Conservation (phyloP, 2,888 invertebrate genomes). For the Drosophila glabriapex region DNA sequence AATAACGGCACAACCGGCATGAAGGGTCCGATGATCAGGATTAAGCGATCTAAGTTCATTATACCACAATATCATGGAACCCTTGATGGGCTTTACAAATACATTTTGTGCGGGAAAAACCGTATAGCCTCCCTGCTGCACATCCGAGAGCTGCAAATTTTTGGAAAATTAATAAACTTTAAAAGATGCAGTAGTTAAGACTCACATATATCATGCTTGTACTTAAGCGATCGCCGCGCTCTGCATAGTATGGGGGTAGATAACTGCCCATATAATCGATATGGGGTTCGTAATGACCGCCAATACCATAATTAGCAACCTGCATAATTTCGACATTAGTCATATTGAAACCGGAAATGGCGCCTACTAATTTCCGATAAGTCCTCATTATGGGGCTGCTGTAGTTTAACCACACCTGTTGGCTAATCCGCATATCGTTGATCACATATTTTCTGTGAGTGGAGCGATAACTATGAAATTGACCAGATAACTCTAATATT, state of each 20-base stretch:
- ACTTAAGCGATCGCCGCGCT: conserved; percentile 91
- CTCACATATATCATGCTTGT: conserved; percentile 97
- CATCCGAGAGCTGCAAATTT: conserved; percentile 93
- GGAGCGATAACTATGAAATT: conserved; percentile 53
- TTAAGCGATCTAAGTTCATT: conserved; percentile 95
- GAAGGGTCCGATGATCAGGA: conserved; percentile 93
- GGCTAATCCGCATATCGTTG: not conserved
- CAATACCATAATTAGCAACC: conserved; percentile 99
- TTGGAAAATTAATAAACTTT: not conserved
- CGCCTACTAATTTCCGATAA: conserved; percentile 83
- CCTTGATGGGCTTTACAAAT: conserved; percentile 94
- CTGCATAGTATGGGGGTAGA: rapidly evolving
- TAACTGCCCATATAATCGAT: conserved; percentile 90
- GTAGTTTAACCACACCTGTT: conserved; percentile 69
- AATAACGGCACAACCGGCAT: conserved; percentile 98
- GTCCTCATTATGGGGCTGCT: conserved; percentile 33
- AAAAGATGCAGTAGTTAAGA: conserved; percentile 61
- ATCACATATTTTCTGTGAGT: not conserved
- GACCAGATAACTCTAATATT: conserved; percentile 27
- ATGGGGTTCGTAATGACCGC: conserved; percentile 99
- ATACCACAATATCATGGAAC: conserved; percentile 96
- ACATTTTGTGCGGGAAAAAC: conserved; percentile 96
- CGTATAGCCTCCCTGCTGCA: conserved; percentile 98
- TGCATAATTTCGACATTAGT: conserved; percentile 96
- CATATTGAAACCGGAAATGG: conserved; percentile 94